phyloP scores from a whole-genome alignment of 1,140 invertebrate genomes.

The Teleopsis dalmanni region DNA sequence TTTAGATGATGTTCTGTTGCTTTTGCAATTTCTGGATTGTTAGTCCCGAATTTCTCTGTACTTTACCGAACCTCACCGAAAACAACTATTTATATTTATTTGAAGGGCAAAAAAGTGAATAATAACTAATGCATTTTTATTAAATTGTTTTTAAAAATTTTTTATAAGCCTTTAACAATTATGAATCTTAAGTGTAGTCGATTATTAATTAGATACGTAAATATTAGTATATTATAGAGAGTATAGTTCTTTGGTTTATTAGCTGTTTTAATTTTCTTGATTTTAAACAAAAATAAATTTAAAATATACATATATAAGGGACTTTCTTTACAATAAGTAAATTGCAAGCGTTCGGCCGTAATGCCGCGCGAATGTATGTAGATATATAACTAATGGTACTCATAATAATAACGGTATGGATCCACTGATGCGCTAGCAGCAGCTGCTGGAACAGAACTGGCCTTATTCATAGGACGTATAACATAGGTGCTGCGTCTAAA shows the following conservation, averaged over 20 bases:
- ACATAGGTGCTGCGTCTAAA: conserved; percentile 54
- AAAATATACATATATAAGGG: conserved; percentile 3
- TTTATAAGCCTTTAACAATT: too few relatives aligned
- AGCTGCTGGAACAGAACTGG: conserved; percentile 25
- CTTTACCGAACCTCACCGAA: too few relatives aligned
- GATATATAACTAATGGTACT: conserved; percentile 34
- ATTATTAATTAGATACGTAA: too few relatives aligned
- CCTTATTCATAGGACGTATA: conserved; percentile 49
- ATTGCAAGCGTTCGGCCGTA: neutral
- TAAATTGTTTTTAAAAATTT: too few relatives aligned
- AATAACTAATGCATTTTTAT: too few relatives aligned
- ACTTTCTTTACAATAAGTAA: neutral
- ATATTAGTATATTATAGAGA: too few relatives aligned
- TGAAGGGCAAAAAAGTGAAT: too few relatives aligned
- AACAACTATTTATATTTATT: too few relatives aligned
- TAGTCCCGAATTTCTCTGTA: too few relatives aligned
- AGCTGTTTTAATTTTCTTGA: conserved; percentile 9
- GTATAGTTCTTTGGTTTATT: conserved; percentile 11
- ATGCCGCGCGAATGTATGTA: neutral
- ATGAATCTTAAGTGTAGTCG: too few relatives aligned
- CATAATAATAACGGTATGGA: conserved; percentile 51
- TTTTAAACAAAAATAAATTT: conserved; percentile 1
- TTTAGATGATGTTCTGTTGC: too few relatives aligned
- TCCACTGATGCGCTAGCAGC: conserved; percentile 43
- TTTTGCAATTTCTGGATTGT: too few relatives aligned